Evolutionary conservation across 2,888 invertebrate genomes (phyloP), one percentile per base, ranked within the genome.

Genomic region (Nemotelus nigrinus): DNA sequence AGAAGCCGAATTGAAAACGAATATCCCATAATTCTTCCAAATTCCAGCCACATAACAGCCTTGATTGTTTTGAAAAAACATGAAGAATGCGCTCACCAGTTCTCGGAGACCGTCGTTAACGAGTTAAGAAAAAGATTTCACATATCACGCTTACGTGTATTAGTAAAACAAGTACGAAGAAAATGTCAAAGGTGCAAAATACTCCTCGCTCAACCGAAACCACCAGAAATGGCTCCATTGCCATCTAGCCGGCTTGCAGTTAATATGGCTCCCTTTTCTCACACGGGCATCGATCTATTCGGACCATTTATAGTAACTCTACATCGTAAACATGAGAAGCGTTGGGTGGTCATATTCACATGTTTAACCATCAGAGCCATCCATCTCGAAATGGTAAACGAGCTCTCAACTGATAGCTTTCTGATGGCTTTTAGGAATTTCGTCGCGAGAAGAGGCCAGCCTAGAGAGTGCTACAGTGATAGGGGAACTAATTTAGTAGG

Each of bases 391-490:
- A 57, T 8, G 57, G 57, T 57, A 3, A 57, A 57, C 3, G 57
- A 57, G n/a, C 10, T 57, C 57, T 57, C 3, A 10, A 25, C 5
- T 10, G n/a, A 25, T 57, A 25, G 3, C 57, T 10, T 25, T 25
- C 10, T 57, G 25, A 25, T 25, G 25, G 25, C 25, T 25, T 25
- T 25, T 25, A 25, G 25, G 25, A 25, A 25, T 25, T 57, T 57
- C 8, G 57, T 57, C 25, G 57, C 57, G 10, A 57, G 57, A 57
- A 57, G 57, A 7, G 57, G 57, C 10, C 57, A 57, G 57, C 57
- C 57, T 57, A 10, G 10, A 57, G 57, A 57, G 57, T 57, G 57
- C 57, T 57, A 57, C 57, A 57, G 57, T 25, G 57, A 57, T 25
- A 4, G 57, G 8, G 3, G 3, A 57, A 25, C 25, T 25, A 25